phyloP scores from a whole-genome alignment of 2,797 vertebrate species.

The Lemur catta region DNA sequence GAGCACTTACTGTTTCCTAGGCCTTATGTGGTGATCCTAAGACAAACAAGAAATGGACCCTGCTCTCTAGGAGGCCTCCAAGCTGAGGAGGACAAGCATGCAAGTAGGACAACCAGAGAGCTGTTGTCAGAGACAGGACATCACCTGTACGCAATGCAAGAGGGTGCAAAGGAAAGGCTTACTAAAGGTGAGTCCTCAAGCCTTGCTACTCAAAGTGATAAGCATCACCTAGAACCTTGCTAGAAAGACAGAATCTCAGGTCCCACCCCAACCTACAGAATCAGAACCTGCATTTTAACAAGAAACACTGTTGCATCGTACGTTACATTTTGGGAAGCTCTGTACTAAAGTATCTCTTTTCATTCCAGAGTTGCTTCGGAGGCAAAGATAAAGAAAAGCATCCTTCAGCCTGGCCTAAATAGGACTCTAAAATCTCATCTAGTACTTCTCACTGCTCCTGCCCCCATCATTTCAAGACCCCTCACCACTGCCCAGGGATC shows the following conservation, averaged over 20 bases:
- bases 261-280: neutral
- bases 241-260: neutral
- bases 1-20: neutral
- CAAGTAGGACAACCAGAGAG: neutral
- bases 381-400: neutral
- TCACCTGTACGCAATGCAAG: neutral
- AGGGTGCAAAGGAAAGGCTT: neutral
- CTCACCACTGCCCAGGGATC: neutral
- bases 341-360: neutral
- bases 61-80: neutral
- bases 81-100: neutral
- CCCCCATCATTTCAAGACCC: neutral
- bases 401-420: neutral
- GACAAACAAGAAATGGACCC: neutral
- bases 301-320: neutral
- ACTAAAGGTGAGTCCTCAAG: neutral
- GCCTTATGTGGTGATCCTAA: neutral
- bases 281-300: neutral
- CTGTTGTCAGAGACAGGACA: neutral
- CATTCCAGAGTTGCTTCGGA: slow-evolving; percentile 3
- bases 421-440: neutral
- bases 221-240: neutral
- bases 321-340: neutral
- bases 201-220: neutral
- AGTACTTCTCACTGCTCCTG: neutral